A percentile compares a stretch with the other conserved stretches of the same genome.
Conservation (phyloP, 2,113 vertebrate species). For the Myiagra hebetior region DNA sequence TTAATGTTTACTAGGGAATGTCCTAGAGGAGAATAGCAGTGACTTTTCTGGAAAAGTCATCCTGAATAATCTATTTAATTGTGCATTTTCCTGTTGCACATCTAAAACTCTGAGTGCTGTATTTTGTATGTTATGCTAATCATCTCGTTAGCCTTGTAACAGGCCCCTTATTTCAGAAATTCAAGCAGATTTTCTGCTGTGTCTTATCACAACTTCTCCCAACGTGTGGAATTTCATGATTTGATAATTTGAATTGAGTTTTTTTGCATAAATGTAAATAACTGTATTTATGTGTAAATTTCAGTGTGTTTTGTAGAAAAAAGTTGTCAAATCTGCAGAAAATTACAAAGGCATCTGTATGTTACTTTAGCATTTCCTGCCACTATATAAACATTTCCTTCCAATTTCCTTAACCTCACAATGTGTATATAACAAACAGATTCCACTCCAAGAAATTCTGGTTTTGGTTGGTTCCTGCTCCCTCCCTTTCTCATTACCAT, state of each 20-base stretch:
- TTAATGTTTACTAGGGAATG: background rate
- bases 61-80: background rate
- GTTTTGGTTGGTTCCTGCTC: background rate
- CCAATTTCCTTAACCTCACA: background rate
- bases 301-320: background rate
- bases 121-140: background rate
- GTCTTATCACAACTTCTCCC: background rate
- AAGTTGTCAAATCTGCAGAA: slow-evolving; percentile 1
- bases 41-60: background rate
- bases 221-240: background rate
- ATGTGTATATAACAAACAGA: background rate
- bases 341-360: background rate
- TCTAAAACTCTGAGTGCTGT: fast-evolving
- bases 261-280: background rate
- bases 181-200: background rate
- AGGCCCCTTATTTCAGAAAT: background rate
- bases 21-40: background rate
- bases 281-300: background rate
- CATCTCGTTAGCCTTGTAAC: background rate
- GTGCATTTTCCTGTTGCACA: background rate
- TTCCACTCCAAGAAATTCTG: background rate
- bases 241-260: background rate
- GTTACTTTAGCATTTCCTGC: background rate
- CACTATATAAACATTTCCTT: background rate
- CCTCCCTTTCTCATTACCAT: background rate